Evolutionary conservation across 2,797 vertebrate genomes (phyloP).

Genomic region (Propithecus perrieri): DNA sequence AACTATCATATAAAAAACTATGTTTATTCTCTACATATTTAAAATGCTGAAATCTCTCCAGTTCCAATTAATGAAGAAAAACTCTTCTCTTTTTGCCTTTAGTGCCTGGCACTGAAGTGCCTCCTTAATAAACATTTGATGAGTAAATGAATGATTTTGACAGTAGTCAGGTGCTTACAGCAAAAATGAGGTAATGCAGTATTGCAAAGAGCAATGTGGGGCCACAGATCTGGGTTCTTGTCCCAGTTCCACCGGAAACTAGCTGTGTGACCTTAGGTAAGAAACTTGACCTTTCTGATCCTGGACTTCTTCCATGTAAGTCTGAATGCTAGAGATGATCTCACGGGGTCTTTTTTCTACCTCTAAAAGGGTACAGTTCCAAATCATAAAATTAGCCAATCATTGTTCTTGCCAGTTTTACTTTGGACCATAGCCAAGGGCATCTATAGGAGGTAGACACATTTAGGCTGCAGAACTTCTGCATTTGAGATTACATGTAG

Average conservation of each 20-base stretch:
- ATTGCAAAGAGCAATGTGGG: rapidly evolving
- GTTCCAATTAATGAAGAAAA: conserved; percentile 15
- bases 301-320: background rate
- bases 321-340: background rate
- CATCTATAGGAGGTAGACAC: background rate
- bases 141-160: conserved; percentile 33
- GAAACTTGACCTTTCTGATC: background rate
- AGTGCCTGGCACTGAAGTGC: background rate
- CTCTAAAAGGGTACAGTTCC: background rate
- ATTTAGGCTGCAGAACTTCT: background rate
- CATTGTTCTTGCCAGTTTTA: background rate
- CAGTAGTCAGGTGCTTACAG: background rate
- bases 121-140: conserved; percentile 13
- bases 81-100: conserved; percentile 1
- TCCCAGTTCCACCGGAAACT: background rate
- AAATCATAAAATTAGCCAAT: background rate
- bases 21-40: conserved; percentile 30
- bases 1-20: background rate
- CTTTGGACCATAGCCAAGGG: background rate
- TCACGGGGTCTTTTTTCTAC: background rate
- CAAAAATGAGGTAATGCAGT: background rate
- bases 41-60: background rate
- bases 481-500: background rate
- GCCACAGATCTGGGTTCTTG: background rate
- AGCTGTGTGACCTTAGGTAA: background rate